phyloP scores from a whole-genome alignment of 2,797 vertebrate species.

The Paguma larvata region DNA sequence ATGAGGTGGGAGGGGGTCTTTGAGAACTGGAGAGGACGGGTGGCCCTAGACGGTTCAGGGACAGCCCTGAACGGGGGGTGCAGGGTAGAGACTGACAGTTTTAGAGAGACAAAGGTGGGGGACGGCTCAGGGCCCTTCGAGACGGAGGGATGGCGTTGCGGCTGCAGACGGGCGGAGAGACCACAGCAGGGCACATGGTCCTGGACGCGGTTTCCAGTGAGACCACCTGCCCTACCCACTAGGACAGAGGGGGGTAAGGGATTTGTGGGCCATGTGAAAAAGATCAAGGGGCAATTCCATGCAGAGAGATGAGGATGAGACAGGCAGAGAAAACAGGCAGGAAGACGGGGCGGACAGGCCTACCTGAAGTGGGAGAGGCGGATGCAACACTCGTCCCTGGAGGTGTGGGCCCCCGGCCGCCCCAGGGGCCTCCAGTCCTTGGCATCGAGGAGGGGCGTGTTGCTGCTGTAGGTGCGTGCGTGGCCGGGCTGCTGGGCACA shows the following conservation, averaged over 20 bases:
- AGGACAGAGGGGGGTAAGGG: neutral
- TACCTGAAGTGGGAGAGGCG: constrained; percentile 83
- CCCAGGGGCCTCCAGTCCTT: constrained; percentile 77
- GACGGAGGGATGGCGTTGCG: neutral
- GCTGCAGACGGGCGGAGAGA: neutral
- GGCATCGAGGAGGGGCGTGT: constrained; percentile 61
- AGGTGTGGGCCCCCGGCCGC: neutral
- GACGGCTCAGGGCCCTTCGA: neutral
- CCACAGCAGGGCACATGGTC: no score
- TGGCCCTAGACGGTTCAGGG: neutral
- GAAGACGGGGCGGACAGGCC: neutral
- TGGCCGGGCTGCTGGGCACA: constrained; percentile 74
- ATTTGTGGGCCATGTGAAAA: neutral
- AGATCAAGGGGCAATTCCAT: neutral
- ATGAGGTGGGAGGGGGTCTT: neutral
- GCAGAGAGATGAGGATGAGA: neutral
- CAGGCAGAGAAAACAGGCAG: neutral
- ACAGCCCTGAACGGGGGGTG: neutral
- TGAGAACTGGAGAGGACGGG: neutral
- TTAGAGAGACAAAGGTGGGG: neutral
- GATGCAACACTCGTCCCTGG: constrained; percentile 78
- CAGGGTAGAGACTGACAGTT: neutral
- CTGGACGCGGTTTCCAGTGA: neutral
- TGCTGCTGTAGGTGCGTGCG: constrained; percentile 64
- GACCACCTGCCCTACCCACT: neutral